Base-by-base conservation (phyloP, 1,140 invertebrate species). In the Penaeus vannamei region DNA sequence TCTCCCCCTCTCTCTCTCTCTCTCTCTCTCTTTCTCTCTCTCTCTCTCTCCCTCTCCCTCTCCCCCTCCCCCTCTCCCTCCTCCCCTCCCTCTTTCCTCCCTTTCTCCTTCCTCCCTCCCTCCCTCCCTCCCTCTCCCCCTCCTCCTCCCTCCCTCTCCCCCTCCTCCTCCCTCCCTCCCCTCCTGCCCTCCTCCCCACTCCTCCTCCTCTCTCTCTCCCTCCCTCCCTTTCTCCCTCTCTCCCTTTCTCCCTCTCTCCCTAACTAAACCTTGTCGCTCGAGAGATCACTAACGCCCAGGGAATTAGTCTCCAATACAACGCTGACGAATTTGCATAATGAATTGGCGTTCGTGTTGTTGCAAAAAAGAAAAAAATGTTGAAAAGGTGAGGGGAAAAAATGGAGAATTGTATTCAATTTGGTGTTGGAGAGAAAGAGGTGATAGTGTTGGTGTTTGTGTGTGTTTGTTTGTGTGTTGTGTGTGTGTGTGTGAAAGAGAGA, bases 341-440 rank as follows among this genome's bases (percentile, higher is more conserved):
- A 79, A 23, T 20, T 62, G 42, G 23, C 53, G 12, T n/a, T 53
- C 26, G 53, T 26, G n/a, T n/a, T n/a, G 23, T 42, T 64, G 95
- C 95, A 53, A 53, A 53, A 53, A 53, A 53, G 46, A 1, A 5
- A 7, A 53, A 53, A 53, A 53, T 12, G 0, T 12, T 0, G 46
- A 53, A 53, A 53, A 53, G 46, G 46, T 53, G 46, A 14, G 14
- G 46, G 14, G 14, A 53, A 53, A 53, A 53, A 53, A 53, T 53
- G 46, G 46, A 14, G 46, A 53, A 53, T 53, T 53, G 46, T 53
- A 53, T 53, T 53, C 46, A 53, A 53, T 53, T 53, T 53, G 14
- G 46, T 17, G 26, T 84, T 84, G 29, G 29, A 61, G n/a, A 53
- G 46, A 12, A 12, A 14, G 3, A 53, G 46, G 3, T 5, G 10